Evolutionary conservation across 2,113 vertebrate genomes (phyloP).

Genomic region (Camelus bactrianus): DNA sequence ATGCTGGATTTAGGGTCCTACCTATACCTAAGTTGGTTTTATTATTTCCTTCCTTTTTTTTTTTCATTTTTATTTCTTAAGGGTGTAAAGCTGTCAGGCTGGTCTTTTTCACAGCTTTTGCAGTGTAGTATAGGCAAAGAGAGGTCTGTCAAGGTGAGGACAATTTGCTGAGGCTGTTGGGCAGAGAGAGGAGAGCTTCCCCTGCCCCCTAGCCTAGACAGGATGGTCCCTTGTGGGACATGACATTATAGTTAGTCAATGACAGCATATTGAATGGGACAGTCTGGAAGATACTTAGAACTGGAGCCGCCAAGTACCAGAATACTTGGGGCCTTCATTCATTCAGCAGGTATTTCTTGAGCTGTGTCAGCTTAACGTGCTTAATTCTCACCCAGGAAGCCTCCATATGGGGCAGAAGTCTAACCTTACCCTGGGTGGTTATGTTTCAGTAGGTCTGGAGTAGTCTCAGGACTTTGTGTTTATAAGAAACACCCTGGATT

Average conservation of each 20-base stretch:
- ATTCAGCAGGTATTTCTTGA: conserved; percentile 41
- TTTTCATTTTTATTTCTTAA: background rate
- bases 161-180: background rate
- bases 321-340: background rate
- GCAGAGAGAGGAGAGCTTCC: background rate
- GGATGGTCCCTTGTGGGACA: background rate
- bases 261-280: conserved; percentile 31
- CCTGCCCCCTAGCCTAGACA: background rate
- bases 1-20: background rate
- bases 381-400: background rate
- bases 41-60: background rate
- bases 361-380: background rate
- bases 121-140: background rate
- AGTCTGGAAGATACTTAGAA: background rate
- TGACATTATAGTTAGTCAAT: background rate
- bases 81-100: background rate
- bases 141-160: background rate
- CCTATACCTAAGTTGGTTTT: background rate
- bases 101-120: background rate
- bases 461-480: background rate
- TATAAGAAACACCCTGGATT: conserved; percentile 23
- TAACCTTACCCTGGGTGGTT: background rate
- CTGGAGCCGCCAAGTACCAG: background rate
- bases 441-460: background rate
- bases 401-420: background rate